Evolutionary conservation across 2,113 vertebrate species (phyloP).

Genomic region (Aspiorhynchus laticeps): DNA sequence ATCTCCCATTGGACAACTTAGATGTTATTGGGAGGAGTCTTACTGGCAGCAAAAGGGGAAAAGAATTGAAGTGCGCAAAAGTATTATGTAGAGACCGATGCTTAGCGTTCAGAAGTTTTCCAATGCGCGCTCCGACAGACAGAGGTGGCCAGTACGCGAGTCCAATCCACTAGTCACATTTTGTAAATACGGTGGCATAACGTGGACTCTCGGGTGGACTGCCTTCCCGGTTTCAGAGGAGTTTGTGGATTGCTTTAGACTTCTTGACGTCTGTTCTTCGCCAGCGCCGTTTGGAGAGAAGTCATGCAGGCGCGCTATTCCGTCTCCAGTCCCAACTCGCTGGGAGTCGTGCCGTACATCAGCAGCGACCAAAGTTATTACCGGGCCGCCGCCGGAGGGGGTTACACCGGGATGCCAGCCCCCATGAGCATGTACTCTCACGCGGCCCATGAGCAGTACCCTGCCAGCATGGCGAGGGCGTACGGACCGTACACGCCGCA

Average conservation of each 20-base stretch:
- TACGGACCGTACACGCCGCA: slow-evolving; percentile 94
- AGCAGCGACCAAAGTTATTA: slow-evolving; percentile 94
- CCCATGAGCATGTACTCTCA: slow-evolving; percentile 98
- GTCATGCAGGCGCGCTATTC: slow-evolving; percentile 98
- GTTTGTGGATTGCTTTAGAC: slow-evolving; percentile 57
- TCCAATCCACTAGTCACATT: slow-evolving; percentile 46
- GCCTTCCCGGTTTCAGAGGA: slow-evolving; percentile 47
- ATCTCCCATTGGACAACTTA: slow-evolving; percentile 77
- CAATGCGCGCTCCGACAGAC: slow-evolving; percentile 80
- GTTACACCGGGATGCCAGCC: slow-evolving; percentile 93
- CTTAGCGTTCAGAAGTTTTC: slow-evolving; percentile 92
- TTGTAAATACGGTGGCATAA: slow-evolving; percentile 32
- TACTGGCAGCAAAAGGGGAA: slow-evolving; percentile 62
- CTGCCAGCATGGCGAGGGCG: slow-evolving; percentile 89
- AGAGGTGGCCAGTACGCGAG: slow-evolving; percentile 76
- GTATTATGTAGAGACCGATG: slow-evolving; percentile 92
- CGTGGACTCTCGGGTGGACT: slow-evolving; percentile 46
- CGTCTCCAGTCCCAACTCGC: slow-evolving; percentile 94
- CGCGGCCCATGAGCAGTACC: slow-evolving; percentile 92
- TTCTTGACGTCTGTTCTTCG: slow-evolving; percentile 60
- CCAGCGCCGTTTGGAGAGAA: slow-evolving; percentile 48
- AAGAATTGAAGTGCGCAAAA: slow-evolving; percentile 72
- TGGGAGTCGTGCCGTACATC: slow-evolving; percentile 97
- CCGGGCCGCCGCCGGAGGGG: slow-evolving; percentile 88
- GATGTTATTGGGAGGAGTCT: slow-evolving; percentile 76